A percentile compares a stretch with the other conserved stretches of the same genome.
Evolutionary conservation across 1,140 invertebrate species (phyloP).

Genomic region (Tetranychus urticae): DNA sequence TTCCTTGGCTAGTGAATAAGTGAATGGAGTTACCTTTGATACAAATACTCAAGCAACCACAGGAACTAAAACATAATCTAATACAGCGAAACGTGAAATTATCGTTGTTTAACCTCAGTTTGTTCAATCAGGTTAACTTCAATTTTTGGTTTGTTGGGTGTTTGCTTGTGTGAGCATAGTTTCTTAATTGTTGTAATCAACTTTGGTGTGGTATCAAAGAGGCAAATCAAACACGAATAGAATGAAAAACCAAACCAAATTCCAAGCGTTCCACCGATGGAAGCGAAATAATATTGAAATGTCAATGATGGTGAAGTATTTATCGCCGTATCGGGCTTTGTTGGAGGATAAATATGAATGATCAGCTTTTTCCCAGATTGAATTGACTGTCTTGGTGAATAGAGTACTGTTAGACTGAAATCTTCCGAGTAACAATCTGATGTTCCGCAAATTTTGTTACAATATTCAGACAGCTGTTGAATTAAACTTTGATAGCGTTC

Average conservation of each 20-base stretch:
- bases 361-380: background rate
- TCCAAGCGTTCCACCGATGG: background rate
- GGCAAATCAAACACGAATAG: background rate
- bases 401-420: background rate
- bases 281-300: background rate
- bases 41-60: no score
- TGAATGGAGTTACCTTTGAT: no score
- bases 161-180: background rate
- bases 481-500: background rate
- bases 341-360: background rate
- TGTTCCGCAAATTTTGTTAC: background rate
- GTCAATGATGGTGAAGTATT: background rate
- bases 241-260: background rate
- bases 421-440: background rate
- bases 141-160: background rate
- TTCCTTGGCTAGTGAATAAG: no score
- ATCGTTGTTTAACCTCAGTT: background rate
- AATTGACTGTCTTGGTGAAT: background rate
- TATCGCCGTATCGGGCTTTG: background rate
- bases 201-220: background rate
- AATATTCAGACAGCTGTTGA: background rate
- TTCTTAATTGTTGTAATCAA: conserved; percentile 1
- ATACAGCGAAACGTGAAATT: no score
- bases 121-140: conserved; percentile 32
- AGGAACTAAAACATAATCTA: no score